Evolutionary conservation across 1,140 invertebrate species (phyloP).

Genomic region (Drosophila tristis): DNA sequence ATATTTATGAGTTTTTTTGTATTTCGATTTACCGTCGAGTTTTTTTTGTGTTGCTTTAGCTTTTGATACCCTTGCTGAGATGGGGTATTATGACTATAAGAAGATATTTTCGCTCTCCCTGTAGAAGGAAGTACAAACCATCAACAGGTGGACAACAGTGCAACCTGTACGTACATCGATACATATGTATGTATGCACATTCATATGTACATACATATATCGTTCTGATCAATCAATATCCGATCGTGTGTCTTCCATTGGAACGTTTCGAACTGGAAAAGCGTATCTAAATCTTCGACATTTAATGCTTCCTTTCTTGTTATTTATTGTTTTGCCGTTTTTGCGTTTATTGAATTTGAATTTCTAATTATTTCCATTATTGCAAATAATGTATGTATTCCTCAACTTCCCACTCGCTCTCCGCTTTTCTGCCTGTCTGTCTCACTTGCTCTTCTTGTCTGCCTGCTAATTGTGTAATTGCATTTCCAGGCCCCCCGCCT

Average conservation of each 20-base stretch:
- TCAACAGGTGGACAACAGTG: too few relatives aligned
- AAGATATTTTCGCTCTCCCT: background rate
- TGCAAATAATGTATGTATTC: constrained; percentile 27
- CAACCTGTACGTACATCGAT: too few relatives aligned
- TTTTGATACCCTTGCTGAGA: constrained; percentile 6
- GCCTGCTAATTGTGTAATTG: constrained; percentile 47
- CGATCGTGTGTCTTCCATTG: too few relatives aligned
- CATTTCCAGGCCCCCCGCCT: background rate
- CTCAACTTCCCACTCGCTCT: constrained; percentile 1
- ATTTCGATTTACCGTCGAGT: constrained; percentile 41
- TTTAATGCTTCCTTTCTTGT: constrained; percentile 4
- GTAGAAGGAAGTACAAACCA: background rate
- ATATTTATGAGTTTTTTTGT: constrained; percentile 53
- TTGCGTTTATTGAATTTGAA: constrained; percentile 68
- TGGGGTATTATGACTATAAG: background rate
- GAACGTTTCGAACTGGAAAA: too few relatives aligned
- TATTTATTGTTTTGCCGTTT: constrained; percentile 61
- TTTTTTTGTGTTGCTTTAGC: constrained; percentile 20
- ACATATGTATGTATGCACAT: too few relatives aligned
- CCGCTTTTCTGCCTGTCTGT: background rate
- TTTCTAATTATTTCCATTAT: constrained; percentile 64
- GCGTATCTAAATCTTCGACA: constrained; percentile 4
- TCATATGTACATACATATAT: too few relatives aligned
- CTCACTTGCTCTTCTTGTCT: constrained; percentile 7
- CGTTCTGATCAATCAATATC: background rate